Conservation (phyloP, 1,140 invertebrate species). For the Cydia splendana region DNA sequence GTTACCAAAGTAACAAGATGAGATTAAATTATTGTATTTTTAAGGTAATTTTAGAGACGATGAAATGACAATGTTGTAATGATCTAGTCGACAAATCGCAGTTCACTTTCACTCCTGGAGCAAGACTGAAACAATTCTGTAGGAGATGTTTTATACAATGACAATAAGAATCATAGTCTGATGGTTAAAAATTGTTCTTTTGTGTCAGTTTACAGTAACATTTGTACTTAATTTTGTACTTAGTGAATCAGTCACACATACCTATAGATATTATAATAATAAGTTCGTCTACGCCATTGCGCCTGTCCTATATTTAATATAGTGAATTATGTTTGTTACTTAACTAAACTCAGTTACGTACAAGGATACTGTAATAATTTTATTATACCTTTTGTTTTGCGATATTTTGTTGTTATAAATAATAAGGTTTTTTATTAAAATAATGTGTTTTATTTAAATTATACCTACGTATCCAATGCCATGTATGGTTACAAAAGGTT, state of each 20-base stretch:
- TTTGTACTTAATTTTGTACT: slow-evolving; percentile 29
- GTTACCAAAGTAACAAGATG: slow-evolving; percentile 74
- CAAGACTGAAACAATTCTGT: slow-evolving; percentile 39
- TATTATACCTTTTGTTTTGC: slow-evolving; percentile 20
- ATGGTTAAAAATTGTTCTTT: background rate
- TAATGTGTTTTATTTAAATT: slow-evolving; percentile 12
- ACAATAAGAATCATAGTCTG: background rate
- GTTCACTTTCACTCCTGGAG: slow-evolving; percentile 11
- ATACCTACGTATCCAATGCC: too few relatives aligned
- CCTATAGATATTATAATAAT: background rate
- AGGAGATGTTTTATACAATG: background rate
- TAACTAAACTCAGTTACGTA: slow-evolving; percentile 16
- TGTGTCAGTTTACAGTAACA: background rate
- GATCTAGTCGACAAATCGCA: slow-evolving; percentile 60
- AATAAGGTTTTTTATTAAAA: slow-evolving; percentile 26
- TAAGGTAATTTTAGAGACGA: slow-evolving; percentile 45
- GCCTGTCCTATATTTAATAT: slow-evolving; percentile 9
- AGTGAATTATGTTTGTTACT: slow-evolving; percentile 24
- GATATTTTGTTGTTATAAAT: slow-evolving; percentile 32
- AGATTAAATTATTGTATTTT: slow-evolving; percentile 56
- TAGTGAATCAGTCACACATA: slow-evolving; percentile 14
- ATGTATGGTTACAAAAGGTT: too few relatives aligned
- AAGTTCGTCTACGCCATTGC: slow-evolving; percentile 1
- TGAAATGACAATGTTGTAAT: slow-evolving; percentile 62
- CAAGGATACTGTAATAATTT: slow-evolving; percentile 4